Conservation (phyloP, 2,888 invertebrate species). For the Pterobdella sp. region DNA sequence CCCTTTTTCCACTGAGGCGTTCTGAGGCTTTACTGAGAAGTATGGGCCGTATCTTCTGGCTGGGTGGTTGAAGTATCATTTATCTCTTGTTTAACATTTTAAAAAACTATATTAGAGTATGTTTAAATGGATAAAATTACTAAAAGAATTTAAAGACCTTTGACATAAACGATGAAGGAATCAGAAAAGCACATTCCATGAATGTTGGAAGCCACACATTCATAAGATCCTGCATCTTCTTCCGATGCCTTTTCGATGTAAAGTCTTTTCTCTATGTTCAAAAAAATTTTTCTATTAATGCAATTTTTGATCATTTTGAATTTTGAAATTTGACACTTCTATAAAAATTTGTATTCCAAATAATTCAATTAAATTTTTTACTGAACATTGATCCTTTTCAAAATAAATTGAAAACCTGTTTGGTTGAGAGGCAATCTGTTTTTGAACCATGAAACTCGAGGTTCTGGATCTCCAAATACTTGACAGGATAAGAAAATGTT, state of each 20-base stretch:
- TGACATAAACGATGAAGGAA: constrained; percentile 12
- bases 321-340: too few species aligned
- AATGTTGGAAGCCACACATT: constrained; percentile 20
- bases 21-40: constrained; percentile 82
- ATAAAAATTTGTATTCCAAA: not conserved
- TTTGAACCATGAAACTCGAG: constrained; percentile 80
- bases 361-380: not conserved
- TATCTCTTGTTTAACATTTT: not conserved
- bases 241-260: constrained; percentile 12
- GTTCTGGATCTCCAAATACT: constrained; percentile 73
- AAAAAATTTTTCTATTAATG: not conserved
- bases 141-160: constrained; percentile 13
- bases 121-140: not conserved
- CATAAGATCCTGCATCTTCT: constrained; percentile 18
- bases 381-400: not conserved
- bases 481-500: constrained; percentile 79
- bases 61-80: constrained; percentile 49
- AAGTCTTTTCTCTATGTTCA: not conserved
- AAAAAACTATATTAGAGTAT: constrained; percentile 1
- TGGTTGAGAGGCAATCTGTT: constrained; percentile 72
- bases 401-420: constrained; percentile 41
- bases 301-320: too few species aligned
- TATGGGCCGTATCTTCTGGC: constrained; percentile 89
- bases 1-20: constrained; percentile 82
- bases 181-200: constrained; percentile 10